A percentile compares a stretch with the other conserved stretches of the same genome.
Evolutionary conservation across 2,888 invertebrate species (phyloP).

Genomic region (Phyllotreta cruciferae): DNA sequence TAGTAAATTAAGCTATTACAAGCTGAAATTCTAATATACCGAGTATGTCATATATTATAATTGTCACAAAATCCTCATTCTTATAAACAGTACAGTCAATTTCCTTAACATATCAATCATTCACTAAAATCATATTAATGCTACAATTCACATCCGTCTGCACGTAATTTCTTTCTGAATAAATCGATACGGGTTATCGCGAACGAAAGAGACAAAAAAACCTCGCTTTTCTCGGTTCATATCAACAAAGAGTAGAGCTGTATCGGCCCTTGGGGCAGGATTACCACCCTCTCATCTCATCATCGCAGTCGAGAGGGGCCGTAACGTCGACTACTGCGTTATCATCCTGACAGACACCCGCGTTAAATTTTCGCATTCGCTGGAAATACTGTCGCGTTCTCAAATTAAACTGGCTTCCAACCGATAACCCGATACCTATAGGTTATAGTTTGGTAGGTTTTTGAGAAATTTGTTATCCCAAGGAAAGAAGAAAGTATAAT

Average conservation of each 20-base stretch:
- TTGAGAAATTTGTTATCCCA: background rate
- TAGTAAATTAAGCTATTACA: too few species aligned
- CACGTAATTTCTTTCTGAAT: slow-evolving; percentile 15
- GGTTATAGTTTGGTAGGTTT: too few species aligned
- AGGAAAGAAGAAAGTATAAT: too few species aligned
- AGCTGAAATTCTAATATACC: too few species aligned
- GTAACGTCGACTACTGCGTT: slow-evolving; percentile 40
- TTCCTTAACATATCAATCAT: too few species aligned
- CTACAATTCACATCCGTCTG: too few species aligned
- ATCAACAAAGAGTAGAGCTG: slow-evolving; percentile 41
- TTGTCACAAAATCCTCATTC: too few species aligned
- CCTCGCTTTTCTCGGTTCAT: slow-evolving; percentile 39
- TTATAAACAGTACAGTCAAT: too few species aligned
- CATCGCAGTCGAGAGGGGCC: slow-evolving; percentile 46
- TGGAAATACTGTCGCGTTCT: slow-evolving; percentile 32
- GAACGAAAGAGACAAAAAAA: slow-evolving; percentile 14
- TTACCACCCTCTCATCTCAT: slow-evolving; percentile 56
- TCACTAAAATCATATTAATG: too few species aligned
- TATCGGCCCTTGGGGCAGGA: slow-evolving; percentile 50
- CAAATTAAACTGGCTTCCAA: slow-evolving; percentile 2
- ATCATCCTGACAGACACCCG: slow-evolving; percentile 45
- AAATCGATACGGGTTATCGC: slow-evolving; percentile 24
- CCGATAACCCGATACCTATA: too few species aligned
- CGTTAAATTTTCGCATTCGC: slow-evolving; percentile 42
- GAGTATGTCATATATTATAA: too few species aligned